These are phyloP conservation scores for Campaea margaritaria DNA, from an alignment of 2,888 invertebrate species.

Conservation along the genomic window DNA sequence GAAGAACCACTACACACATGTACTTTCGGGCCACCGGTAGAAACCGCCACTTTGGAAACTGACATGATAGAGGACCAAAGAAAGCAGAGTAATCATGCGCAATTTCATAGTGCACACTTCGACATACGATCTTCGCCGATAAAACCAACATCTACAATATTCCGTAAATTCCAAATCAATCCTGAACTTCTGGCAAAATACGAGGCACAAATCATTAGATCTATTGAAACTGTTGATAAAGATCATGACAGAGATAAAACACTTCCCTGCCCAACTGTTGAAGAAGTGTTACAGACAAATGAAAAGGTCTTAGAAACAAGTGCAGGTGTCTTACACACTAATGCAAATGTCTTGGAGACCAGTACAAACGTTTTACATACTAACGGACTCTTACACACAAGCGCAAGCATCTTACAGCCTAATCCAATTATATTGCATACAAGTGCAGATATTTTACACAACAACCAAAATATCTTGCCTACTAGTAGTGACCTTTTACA, in stretches of 20 bases:
- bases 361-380: conserved; percentile 1
- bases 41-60: conserved; percentile 22
- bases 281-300: conserved; percentile 21
- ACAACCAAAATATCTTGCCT: conserved; percentile 8
- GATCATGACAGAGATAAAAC: conserved; percentile 34
- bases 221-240: conserved; percentile 57
- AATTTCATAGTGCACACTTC: conserved; percentile 78
- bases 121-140: conserved; percentile 79
- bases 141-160: conserved; percentile 73
- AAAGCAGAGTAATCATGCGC: conserved; percentile 55
- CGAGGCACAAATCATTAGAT: conserved; percentile 67
- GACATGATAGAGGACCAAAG: conserved; percentile 38
- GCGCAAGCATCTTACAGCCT: conserved; percentile 4
- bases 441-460: conserved; percentile 5
- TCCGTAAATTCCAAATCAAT: conserved; percentile 75
- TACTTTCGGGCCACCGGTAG: conserved; percentile 7
- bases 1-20: conserved; percentile 12
- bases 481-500: conserved; percentile 11
- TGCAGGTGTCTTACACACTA: not conserved
- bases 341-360: not conserved
- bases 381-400: conserved; percentile 6
- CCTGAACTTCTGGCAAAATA: conserved; percentile 71
- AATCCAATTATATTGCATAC: conserved; percentile 13
- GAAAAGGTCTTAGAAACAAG: conserved; percentile 5
- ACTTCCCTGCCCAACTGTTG: conserved; percentile 18